Evolutionary conservation across 2,888 invertebrate species (phyloP).

Genomic region (Carpatolechia fugitivella): DNA sequence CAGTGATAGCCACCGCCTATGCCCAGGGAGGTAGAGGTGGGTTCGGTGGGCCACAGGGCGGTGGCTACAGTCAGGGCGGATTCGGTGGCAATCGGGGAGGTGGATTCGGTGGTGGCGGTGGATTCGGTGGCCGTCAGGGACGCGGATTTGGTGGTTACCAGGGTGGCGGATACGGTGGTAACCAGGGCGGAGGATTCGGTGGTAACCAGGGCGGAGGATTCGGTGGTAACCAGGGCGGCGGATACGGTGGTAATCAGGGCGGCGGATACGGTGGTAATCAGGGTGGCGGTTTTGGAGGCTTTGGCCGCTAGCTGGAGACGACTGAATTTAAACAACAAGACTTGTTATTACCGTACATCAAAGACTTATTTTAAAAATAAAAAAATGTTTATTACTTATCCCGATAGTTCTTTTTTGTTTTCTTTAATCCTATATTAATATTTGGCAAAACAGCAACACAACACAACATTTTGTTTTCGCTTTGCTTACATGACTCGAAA

Average conservation of each 20-base stretch:
- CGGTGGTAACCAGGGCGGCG: slow-evolving; percentile 8
- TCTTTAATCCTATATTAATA: no score
- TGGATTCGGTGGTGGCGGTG: slow-evolving; percentile 5
- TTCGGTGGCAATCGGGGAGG: background rate
- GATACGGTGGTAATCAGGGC: slow-evolving; percentile 7
- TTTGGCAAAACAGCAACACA: no score
- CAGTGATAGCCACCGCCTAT: slow-evolving; percentile 28
- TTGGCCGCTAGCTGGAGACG: no score
- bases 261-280: slow-evolving; percentile 3
- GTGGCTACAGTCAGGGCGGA: background rate
- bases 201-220: background rate
- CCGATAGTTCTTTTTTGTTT: no score
- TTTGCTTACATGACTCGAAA: no score
- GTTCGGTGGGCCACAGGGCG: slow-evolving; percentile 25
- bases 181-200: background rate
- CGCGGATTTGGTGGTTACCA: background rate
- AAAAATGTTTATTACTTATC: no score
- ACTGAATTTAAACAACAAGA: no score
- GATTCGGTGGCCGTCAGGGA: background rate
- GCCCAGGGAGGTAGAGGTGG: slow-evolving; percentile 29
- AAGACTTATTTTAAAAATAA: no score
- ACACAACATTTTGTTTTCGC: no score
- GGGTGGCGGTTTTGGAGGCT: background rate
- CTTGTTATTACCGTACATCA: no score
- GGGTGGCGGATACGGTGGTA: background rate